phyloP scores from a whole-genome alignment of 2,888 invertebrate species.

The Ferdinandea cuprea region DNA sequence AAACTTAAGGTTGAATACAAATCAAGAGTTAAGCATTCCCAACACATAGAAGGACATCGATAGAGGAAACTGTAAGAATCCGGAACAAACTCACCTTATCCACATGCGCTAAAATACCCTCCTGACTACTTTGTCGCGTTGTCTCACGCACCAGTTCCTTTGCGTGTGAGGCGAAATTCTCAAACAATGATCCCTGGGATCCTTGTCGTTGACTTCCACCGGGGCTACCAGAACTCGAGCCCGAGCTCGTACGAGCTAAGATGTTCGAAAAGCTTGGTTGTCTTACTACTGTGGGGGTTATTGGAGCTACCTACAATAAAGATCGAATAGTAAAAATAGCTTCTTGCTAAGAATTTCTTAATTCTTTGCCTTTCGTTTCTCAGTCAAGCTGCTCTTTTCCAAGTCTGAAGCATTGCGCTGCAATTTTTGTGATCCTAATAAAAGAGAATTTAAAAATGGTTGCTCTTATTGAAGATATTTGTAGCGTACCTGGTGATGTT shows the following conservation, averaged over 20 bases:
- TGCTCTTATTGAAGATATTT: no score
- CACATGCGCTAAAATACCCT: conserved; percentile 93
- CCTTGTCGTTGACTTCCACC: conserved; percentile 87
- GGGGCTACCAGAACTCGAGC: conserved; percentile 85
- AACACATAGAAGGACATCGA: conserved; percentile 62
- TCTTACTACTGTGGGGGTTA: conserved; percentile 84
- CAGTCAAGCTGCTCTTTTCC: conserved; percentile 75
- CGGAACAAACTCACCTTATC: conserved; percentile 88
- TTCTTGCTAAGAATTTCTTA: conserved; percentile 66
- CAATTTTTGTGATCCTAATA: conserved; percentile 82
- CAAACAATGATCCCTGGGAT: conserved; percentile 92
- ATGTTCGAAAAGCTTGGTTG: conserved; percentile 84
- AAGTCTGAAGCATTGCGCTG: conserved; percentile 77
- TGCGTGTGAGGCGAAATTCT: conserved; percentile 94
- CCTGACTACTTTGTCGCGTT: conserved; percentile 94
- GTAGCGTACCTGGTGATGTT: conserved; percentile 39
- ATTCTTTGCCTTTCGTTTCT: conserved; percentile 79
- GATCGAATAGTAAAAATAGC: neutral
- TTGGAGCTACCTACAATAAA: conserved; percentile 83
- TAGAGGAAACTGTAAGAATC: neutral
- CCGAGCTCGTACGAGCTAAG: conserved; percentile 87
- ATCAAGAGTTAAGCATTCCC: conserved; percentile 46
- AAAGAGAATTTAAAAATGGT: neutral
- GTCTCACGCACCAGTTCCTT: conserved; percentile 95
- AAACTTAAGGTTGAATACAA: conserved; percentile 18